Evolutionary conservation across 1,140 invertebrate genomes (phyloP).

Genomic region (Zeugodacus cucurbitae): DNA sequence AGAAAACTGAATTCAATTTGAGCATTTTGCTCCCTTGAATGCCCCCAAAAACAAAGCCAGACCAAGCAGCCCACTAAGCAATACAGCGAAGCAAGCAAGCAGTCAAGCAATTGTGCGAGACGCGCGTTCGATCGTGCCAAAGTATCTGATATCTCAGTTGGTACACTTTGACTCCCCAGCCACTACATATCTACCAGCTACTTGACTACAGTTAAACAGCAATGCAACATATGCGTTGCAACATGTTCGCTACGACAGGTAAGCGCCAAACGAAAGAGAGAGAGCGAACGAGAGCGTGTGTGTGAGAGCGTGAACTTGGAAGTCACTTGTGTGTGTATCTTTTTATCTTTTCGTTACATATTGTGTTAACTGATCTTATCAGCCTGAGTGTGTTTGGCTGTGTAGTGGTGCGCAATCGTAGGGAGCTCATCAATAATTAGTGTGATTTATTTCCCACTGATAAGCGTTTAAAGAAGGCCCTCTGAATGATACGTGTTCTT

Average conservation of each 20-base stretch:
- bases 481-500: too few relatives aligned
- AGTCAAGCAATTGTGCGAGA: background rate
- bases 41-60: background rate
- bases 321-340: background rate
- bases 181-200: background rate
- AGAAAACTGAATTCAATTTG: conserved; percentile 30
- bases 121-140: conserved; percentile 5
- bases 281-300: too few relatives aligned
- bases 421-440: background rate
- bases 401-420: background rate
- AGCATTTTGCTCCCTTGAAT: background rate
- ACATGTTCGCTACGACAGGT: conserved; percentile 1
- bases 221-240: background rate
- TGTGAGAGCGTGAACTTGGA: too few relatives aligned
- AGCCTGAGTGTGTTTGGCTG: background rate
- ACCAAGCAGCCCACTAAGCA: background rate
- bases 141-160: background rate
- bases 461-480: background rate
- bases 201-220: background rate
- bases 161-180: background rate
- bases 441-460: conserved; percentile 6
- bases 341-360: background rate
- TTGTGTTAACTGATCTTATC: background rate
- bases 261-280: background rate
- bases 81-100: background rate